phyloP scores from a whole-genome alignment of 2,113 vertebrate genomes.

The Stigmatopora argus region DNA sequence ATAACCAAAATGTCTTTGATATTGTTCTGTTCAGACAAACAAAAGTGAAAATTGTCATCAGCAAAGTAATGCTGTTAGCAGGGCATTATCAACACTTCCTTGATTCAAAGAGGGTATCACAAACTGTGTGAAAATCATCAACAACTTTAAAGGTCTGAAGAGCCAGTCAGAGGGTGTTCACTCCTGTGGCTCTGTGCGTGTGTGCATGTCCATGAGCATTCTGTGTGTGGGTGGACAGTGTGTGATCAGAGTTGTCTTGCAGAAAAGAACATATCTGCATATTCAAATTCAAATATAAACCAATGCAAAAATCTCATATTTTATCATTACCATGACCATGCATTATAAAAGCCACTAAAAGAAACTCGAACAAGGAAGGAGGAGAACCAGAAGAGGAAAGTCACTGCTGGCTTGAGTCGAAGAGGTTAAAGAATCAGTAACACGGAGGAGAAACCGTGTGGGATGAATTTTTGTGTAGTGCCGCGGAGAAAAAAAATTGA shows the following conservation, averaged over 20 bases:
- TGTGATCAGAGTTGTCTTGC: conserved; percentile 47
- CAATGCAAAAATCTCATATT: conserved; percentile 8
- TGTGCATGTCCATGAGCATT: conserved; percentile 42
- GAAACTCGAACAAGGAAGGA: neutral
- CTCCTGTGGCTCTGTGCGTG: conserved; percentile 3
- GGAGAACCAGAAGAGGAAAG: conserved; percentile 6
- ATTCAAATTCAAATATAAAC: conserved; percentile 44
- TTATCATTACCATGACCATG: neutral
- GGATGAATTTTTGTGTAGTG: conserved; percentile 55
- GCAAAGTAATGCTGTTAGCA: neutral
- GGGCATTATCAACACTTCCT: neutral
- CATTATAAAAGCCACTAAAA: neutral
- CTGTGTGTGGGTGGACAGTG: conserved; percentile 55
- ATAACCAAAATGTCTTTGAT: neutral
- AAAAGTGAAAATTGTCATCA: neutral
- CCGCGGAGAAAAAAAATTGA: conserved; percentile 54
- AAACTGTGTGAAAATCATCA: conserved; percentile 16
- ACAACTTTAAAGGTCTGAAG: conserved; percentile 22
- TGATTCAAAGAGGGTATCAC: conserved; percentile 8
- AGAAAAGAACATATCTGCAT: conserved; percentile 56
- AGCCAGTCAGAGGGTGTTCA: conserved; percentile 25
- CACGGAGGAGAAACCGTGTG: conserved; percentile 54
- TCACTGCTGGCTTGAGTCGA: conserved; percentile 12
- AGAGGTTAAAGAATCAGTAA: conserved; percentile 37
- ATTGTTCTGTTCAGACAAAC: neutral